phyloP scores from a whole-genome alignment of 2,797 vertebrate genomes.

The Halcyon badia region DNA sequence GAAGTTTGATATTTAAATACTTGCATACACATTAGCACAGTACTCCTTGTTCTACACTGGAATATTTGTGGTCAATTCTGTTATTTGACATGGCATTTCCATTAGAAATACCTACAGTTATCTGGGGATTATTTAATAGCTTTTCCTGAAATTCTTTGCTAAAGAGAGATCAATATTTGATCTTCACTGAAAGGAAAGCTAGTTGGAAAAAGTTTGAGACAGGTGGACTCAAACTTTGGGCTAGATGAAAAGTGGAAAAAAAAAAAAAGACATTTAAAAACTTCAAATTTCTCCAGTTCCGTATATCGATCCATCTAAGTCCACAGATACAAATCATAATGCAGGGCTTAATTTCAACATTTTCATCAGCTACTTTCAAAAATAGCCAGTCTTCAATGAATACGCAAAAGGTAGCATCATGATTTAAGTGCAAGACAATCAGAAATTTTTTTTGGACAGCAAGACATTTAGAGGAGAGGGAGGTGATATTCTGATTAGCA shows the following conservation, averaged over 20 bases:
- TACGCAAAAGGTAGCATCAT: fast-evolving
- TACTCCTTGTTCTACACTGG: neutral
- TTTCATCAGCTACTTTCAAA: neutral
- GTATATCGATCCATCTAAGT: neutral
- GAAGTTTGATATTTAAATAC: neutral
- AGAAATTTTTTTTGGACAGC: neutral
- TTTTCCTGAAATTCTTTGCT: neutral
- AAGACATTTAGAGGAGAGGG: neutral
- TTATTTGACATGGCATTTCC: neutral
- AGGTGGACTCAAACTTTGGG: neutral
- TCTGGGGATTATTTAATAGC: neutral
- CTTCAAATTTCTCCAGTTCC: neutral
- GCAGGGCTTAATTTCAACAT: neutral
- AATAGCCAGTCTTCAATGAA: neutral
- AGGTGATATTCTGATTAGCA: neutral
- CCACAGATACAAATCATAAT: neutral
- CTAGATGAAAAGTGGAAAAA: neutral
- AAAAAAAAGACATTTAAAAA: no score
- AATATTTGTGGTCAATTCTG: neutral
- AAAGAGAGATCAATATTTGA: neutral
- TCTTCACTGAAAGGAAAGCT: neutral
- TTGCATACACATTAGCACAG: neutral
- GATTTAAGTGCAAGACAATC: neutral
- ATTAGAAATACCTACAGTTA: neutral
- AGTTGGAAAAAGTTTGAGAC: neutral